phyloP scores from a whole-genome alignment of 2,113 vertebrate genomes.

The Sebastes schlegelii region DNA sequence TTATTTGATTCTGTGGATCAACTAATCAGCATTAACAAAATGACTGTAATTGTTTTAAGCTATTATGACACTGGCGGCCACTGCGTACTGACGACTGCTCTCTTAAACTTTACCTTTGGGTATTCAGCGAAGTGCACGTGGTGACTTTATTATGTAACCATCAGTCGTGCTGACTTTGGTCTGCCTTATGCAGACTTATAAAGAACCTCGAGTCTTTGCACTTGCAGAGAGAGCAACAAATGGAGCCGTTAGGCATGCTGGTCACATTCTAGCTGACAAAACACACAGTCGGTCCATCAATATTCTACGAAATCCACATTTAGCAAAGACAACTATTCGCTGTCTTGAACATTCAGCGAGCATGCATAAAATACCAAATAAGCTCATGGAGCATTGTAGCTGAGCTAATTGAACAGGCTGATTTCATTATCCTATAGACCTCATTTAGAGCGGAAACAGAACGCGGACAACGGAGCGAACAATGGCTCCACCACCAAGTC shows the following conservation, averaged over 20 bases:
- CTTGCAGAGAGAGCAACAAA: slow-evolving; percentile 46
- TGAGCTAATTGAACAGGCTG: slow-evolving; percentile 57
- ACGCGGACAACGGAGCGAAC: slow-evolving; percentile 26
- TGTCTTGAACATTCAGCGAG: slow-evolving; percentile 25
- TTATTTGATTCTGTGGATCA: background rate
- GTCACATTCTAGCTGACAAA: slow-evolving; percentile 70
- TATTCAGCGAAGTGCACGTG: background rate
- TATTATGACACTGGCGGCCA: background rate
- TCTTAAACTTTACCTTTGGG: background rate
- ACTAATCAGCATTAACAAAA: background rate
- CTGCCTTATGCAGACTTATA: slow-evolving; percentile 28
- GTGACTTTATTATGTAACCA: slow-evolving; percentile 36
- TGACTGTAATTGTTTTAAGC: background rate
- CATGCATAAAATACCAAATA: slow-evolving; percentile 52
- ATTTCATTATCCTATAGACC: slow-evolving; percentile 54
- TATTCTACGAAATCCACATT: slow-evolving; percentile 54
- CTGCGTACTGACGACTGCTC: background rate
- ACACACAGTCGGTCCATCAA: slow-evolving; percentile 61
- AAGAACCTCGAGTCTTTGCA: slow-evolving; percentile 19
- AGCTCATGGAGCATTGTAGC: slow-evolving; percentile 44
- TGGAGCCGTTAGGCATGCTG: slow-evolving; percentile 45
- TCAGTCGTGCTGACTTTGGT: slow-evolving; percentile 32
- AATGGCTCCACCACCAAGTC: slow-evolving; percentile 19
- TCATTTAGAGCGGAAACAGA: slow-evolving; percentile 66
- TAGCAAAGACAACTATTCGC: slow-evolving; percentile 37